Conservation (phyloP, 2,888 invertebrate genomes). For the Sinohyriopsis cumingii region DNA sequence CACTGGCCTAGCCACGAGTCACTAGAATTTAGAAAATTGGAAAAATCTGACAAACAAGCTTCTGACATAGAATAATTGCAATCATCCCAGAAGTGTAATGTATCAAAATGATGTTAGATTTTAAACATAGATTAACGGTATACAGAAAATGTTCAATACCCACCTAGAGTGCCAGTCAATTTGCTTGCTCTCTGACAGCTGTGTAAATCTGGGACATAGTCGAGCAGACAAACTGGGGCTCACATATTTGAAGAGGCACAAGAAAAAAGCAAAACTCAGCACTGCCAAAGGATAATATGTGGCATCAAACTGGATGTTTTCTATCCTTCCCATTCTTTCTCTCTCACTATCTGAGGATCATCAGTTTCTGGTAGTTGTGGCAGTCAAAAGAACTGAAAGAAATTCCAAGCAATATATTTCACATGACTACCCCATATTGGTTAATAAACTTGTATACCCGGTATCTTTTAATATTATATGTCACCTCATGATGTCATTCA, state of each 20-base stretch:
- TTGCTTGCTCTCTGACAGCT: slow-evolving; percentile 50
- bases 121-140: background rate
- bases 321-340: slow-evolving; percentile 8
- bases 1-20: too few relatives aligned
- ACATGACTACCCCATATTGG: too few relatives aligned
- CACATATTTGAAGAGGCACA: slow-evolving; percentile 58
- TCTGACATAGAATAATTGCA: too few relatives aligned
- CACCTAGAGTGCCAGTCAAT: slow-evolving; percentile 66
- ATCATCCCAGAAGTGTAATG: background rate
- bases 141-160: background rate
- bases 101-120: background rate
- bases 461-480: too few relatives aligned
- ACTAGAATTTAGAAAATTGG: too few relatives aligned
- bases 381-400: too few relatives aligned
- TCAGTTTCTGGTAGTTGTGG: too few relatives aligned
- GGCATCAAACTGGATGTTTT: slow-evolving; percentile 37
- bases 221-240: slow-evolving; percentile 56
- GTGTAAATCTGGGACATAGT: slow-evolving; percentile 46
- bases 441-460: too few relatives aligned
- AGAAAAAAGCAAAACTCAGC: slow-evolving; percentile 55
- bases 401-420: too few relatives aligned
- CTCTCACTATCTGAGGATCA: too few relatives aligned
- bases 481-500: too few relatives aligned
- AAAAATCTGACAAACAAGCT: too few relatives aligned
- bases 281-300: slow-evolving; percentile 58